Evolutionary conservation across 2,797 vertebrate genomes (phyloP).

Genomic region (Vespertilio murinus): DNA sequence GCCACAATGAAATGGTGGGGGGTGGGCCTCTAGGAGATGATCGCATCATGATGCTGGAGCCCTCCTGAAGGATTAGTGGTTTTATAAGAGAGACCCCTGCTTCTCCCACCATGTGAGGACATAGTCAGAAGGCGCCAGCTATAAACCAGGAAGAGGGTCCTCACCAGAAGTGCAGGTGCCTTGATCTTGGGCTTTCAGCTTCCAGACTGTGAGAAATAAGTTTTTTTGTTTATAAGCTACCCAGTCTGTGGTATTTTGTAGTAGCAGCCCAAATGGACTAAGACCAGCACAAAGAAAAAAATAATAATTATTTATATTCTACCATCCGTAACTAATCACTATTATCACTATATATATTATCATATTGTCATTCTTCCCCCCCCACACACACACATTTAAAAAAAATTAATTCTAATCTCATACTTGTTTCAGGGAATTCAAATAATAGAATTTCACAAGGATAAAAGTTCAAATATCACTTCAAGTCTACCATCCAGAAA

Average conservation of each 20-base stretch:
- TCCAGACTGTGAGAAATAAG: neutral
- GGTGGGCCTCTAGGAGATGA: neutral
- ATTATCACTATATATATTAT: neutral
- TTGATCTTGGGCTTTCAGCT: neutral
- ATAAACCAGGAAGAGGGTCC: neutral
- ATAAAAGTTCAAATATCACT: neutral
- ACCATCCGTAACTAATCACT: neutral
- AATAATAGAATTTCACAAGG: neutral
- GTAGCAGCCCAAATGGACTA: neutral
- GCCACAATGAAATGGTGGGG: neutral
- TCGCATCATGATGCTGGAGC: neutral
- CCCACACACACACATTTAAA: neutral
- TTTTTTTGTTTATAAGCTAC: neutral
- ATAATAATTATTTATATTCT: neutral
- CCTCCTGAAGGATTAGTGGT: neutral
- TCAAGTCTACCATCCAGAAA: neutral
- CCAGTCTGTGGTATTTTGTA: neutral
- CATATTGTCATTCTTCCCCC: neutral
- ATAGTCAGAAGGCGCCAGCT: neutral
- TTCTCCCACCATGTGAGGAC: neutral
- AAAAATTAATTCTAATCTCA: neutral
- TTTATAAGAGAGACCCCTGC: neutral
- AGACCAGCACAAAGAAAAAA: neutral
- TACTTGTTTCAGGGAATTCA: neutral
- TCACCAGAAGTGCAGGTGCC: neutral